Evolutionary conservation across 2,113 vertebrate genomes (phyloP).

Genomic region (Patagioenas fasciata): DNA sequence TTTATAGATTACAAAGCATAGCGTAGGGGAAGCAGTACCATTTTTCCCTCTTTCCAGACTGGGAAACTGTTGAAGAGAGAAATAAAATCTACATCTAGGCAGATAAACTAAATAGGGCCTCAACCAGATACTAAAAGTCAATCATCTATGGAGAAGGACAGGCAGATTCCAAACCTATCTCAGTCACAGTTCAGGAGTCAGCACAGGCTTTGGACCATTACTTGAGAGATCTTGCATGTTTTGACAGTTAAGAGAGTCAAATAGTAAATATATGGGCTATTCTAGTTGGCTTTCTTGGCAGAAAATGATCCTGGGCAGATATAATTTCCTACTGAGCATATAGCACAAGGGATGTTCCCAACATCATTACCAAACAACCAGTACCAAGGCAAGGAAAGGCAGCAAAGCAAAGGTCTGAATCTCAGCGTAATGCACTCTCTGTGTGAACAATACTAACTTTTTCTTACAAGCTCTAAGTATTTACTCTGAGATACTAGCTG

Average conservation of each 20-base stretch:
- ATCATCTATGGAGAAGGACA: background rate
- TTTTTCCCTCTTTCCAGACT: background rate
- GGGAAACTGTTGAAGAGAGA: background rate
- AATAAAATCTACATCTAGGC: background rate
- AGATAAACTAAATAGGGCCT: background rate
- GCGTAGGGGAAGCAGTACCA: background rate
- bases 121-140: background rate
- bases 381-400: background rate
- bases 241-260: background rate
- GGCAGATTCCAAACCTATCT: background rate
- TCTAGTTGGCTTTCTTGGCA: background rate
- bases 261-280: background rate
- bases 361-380: fast-evolving
- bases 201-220: background rate
- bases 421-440: background rate
- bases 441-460: background rate
- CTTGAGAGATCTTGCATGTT: background rate
- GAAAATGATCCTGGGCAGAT: background rate
- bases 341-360: background rate
- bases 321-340: background rate
- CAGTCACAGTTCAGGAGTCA: background rate
- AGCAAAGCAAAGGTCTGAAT: background rate
- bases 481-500: background rate
- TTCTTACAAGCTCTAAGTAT: background rate
- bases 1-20: background rate